These are phyloP conservation scores for Enteromius unitaeniatus DNA, from an alignment of 2,797 vertebrate genomes.

Conservation along the genomic window DNA sequence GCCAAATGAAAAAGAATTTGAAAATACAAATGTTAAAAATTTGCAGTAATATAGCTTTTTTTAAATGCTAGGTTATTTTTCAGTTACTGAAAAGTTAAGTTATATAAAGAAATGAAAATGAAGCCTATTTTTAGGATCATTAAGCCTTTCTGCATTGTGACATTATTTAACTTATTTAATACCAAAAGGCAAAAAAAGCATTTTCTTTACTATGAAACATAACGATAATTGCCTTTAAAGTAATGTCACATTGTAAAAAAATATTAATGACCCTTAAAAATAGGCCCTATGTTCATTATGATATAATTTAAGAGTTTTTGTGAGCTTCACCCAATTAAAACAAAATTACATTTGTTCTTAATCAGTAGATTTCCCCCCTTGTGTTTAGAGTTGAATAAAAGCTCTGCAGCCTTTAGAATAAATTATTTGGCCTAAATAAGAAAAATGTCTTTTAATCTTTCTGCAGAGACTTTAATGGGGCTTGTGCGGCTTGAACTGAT, in stretches of 20 bases:
- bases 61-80: not conserved
- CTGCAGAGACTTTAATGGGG: constrained; percentile 17
- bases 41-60: too few relatives aligned
- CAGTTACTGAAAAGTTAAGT: too few relatives aligned
- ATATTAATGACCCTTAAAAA: not conserved
- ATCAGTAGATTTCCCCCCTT: not conserved
- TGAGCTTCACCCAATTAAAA: not conserved
- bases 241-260: not conserved
- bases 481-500: constrained; percentile 18
- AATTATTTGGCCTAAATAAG: not conserved
- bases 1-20: constrained; percentile 3
- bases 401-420: constrained; percentile 5
- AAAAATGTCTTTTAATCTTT: constrained; percentile 25
- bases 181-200: not conserved
- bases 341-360: not conserved
- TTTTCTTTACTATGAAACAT: not conserved
- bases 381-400: constrained; percentile 10
- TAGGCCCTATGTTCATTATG: not conserved
- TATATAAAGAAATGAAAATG: too few relatives aligned
- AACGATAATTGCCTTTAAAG: not conserved
- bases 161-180: constrained; percentile 10
- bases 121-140: not conserved
- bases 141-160: not conserved
- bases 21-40: not conserved
- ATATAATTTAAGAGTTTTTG: not conserved